Percentiles rank a stretch among this genome's conserved stretches.
Evolutionary conservation across 2,113 vertebrate genomes (phyloP).

Genomic region (Zingel zingel): DNA sequence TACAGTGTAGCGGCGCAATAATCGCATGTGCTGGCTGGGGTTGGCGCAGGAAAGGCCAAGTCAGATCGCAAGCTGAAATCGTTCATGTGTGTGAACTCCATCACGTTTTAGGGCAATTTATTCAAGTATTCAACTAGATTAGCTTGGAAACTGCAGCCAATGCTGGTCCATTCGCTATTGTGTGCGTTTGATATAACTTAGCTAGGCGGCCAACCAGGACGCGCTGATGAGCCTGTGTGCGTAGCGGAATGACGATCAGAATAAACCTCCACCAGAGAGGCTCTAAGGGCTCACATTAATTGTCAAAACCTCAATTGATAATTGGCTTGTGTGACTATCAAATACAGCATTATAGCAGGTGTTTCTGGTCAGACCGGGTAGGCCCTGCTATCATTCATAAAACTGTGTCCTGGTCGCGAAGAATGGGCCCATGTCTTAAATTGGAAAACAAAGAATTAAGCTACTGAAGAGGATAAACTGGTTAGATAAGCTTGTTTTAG

Average conservation of each 20-base stretch:
- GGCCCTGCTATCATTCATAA: constrained; percentile 37
- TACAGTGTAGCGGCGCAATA: constrained; percentile 38
- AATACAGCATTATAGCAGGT: background rate
- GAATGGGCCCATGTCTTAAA: constrained; percentile 71
- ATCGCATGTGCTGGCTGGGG: constrained; percentile 43
- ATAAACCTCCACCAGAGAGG: constrained; percentile 30
- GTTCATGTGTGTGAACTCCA: background rate
- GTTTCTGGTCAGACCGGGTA: constrained; percentile 4
- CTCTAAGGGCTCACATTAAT: constrained; percentile 46
- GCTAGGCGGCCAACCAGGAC: constrained; percentile 69
- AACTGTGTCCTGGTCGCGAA: constrained; percentile 21
- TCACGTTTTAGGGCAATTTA: constrained; percentile 15
- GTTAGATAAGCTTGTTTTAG: constrained; percentile 69
- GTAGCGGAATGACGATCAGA: constrained; percentile 58
- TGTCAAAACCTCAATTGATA: background rate
- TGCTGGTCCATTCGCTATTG: constrained; percentile 35
- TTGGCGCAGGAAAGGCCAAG: constrained; percentile 12
- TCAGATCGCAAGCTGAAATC: background rate
- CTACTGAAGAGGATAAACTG: constrained; percentile 75
- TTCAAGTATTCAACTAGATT: background rate
- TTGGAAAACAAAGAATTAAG: constrained; percentile 79
- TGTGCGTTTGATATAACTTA: constrained; percentile 52
- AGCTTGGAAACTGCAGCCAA: constrained; percentile 14
- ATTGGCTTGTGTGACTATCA: constrained; percentile 3
- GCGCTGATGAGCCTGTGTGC: constrained; percentile 56